Evolutionary conservation across 1,140 invertebrate genomes (phyloP).

Genomic region (Polyergus mexicanus): DNA sequence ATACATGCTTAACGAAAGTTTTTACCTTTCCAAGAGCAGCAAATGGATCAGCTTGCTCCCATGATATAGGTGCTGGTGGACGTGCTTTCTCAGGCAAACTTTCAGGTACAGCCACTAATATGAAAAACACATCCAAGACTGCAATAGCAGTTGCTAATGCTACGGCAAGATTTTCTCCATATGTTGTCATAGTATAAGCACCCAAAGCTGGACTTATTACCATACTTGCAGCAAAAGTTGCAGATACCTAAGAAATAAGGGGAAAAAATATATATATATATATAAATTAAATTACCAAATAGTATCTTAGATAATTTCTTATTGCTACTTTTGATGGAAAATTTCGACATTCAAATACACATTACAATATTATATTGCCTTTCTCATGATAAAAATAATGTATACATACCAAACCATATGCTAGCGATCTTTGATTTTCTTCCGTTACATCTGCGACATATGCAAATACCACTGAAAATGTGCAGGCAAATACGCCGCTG

Average conservation of each 20-base stretch:
- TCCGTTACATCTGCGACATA: constrained; percentile 99
- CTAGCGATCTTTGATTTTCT: constrained; percentile 97
- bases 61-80: constrained; percentile 94
- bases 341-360: background rate
- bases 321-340: background rate
- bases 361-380: background rate
- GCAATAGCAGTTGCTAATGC: constrained; percentile 98
- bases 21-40: constrained; percentile 89
- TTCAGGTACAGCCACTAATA: constrained; percentile 98
- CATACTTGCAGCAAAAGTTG: constrained; percentile 99
- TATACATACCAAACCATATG: constrained; percentile 96
- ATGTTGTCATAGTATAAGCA: constrained; percentile 95
- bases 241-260: constrained; percentile 90
- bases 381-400: constrained; percentile 43
- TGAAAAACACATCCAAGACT: constrained; percentile 98
- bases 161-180: constrained; percentile 98
- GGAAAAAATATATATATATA: background rate
- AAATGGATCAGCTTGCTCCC: constrained; percentile 99
- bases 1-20: constrained; percentile 3
- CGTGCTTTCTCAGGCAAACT: constrained; percentile 97
- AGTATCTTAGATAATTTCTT: background rate
- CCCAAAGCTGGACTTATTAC: constrained; percentile 98
- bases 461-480: constrained; percentile 99
- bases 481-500: constrained; percentile 99
- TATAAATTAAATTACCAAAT: constrained; percentile 1